Evolutionary conservation across 2,888 invertebrate genomes (phyloP).

Genomic region (Brachypterus glaber): DNA sequence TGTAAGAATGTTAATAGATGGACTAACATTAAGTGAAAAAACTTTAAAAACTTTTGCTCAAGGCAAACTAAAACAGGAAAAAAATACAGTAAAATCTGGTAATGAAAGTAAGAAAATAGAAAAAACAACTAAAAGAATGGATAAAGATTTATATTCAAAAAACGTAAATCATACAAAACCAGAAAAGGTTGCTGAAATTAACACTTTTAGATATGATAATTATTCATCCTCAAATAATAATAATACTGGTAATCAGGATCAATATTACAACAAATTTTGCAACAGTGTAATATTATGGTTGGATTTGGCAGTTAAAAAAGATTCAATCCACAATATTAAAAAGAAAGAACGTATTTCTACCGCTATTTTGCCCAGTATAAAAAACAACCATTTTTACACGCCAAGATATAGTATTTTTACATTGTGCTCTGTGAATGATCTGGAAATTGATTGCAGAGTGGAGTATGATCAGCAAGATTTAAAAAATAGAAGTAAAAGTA

Average conservation of each 20-base stretch:
- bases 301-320: constrained; percentile 51
- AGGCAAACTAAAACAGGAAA: constrained; percentile 5
- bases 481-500: too few species aligned
- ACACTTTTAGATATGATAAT: constrained; percentile 1
- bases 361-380: constrained; percentile 5
- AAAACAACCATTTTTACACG: constrained; percentile 9
- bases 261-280: constrained; percentile 43
- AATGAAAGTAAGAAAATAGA: constrained; percentile 3
- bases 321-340: constrained; percentile 5
- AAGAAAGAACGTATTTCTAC: constrained; percentile 11
- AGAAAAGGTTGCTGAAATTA: neutral
- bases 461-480: too few species aligned
- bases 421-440: too few species aligned
- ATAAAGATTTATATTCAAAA: too few species aligned
- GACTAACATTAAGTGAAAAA: too few species aligned
- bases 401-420: too few species aligned
- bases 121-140: constrained; percentile 6
- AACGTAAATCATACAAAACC: neutral
- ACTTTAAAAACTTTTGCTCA: constrained; percentile 10
- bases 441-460: too few species aligned
- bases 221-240: too few species aligned
- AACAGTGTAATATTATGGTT: constrained; percentile 73
- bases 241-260: too few species aligned
- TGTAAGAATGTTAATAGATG: constrained; percentile 25
- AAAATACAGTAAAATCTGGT: neutral